phyloP scores from a whole-genome alignment of 2,113 vertebrate species.

The Pleuronectes platessa region DNA sequence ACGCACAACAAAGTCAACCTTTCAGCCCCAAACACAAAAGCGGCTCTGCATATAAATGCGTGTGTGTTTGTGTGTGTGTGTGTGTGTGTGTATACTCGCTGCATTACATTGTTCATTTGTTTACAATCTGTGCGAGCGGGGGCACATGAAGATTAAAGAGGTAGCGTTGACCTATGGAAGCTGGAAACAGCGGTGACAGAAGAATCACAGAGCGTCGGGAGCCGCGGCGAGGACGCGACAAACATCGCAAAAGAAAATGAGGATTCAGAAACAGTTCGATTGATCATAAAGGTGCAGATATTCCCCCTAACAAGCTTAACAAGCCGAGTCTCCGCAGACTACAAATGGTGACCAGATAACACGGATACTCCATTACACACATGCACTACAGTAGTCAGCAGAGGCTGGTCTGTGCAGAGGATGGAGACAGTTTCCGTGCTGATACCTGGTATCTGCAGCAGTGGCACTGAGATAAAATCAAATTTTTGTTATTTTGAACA shows the following conservation, averaged over 20 bases:
- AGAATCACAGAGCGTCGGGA: constrained; percentile 24
- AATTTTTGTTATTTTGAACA: no score
- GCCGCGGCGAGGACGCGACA: not conserved
- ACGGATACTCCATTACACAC: not conserved
- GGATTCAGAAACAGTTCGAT: constrained; percentile 35
- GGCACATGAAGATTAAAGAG: constrained; percentile 52
- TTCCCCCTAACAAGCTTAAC: constrained; percentile 57
- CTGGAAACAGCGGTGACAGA: constrained; percentile 35
- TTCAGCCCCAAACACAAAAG: constrained; percentile 38
- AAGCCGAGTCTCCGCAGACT: not conserved
- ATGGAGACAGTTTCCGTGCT: constrained; percentile 5
- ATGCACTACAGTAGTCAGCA: not conserved
- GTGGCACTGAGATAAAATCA: not conserved
- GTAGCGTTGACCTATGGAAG: constrained; percentile 47
- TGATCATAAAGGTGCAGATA: constrained; percentile 49
- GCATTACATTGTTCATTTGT: constrained; percentile 44
- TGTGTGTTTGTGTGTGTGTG: not conserved
- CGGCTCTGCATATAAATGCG: constrained; percentile 48
- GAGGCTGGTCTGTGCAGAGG: constrained; percentile 10
- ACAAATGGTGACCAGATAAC: constrained; percentile 28
- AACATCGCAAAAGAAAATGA: constrained; percentile 14
- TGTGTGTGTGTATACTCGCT: constrained; percentile 17
- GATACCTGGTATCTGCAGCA: constrained; percentile 9
- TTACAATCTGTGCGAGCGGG: constrained; percentile 29
- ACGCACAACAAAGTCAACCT: constrained; percentile 49